These are phyloP conservation scores for Arbacia lixula DNA, from an alignment of 53 echinoderm and acorn worm genomes.

Conservation along the genomic window DNA sequence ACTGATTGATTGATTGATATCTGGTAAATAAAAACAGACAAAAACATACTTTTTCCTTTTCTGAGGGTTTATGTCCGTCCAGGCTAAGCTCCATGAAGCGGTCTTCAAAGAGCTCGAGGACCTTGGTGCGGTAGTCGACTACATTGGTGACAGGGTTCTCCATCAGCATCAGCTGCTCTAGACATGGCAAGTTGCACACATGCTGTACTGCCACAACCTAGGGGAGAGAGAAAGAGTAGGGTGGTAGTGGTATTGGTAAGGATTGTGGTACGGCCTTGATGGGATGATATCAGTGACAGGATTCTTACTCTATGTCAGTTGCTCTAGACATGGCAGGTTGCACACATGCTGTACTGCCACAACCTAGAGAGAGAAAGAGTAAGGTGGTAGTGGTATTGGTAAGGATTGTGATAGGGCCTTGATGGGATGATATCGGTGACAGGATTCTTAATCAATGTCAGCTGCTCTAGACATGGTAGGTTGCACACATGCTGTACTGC, in stretches of 20 bases:
- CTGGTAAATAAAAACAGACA: too few species aligned
- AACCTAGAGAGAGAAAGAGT: slow-evolving; percentile 69
- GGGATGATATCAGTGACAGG: slow-evolving; percentile 84
- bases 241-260: background rate
- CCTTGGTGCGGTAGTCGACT: slow-evolving; percentile 93
- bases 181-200: slow-evolving; percentile 83
- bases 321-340: slow-evolving; percentile 87
- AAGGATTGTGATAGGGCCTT: too few species aligned
- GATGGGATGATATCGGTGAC: slow-evolving; percentile 79
- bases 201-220: slow-evolving; percentile 85
- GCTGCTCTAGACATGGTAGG: slow-evolving; percentile 84
- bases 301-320: slow-evolving; percentile 69
- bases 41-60: slow-evolving; percentile 75
- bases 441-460: slow-evolving; percentile 75
- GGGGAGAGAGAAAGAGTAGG: background rate
- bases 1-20: too few species aligned
- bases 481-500: slow-evolving; percentile 82
- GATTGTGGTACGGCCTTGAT: too few species aligned
- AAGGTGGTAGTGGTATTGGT: background rate
- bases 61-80: slow-evolving; percentile 76
- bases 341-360: slow-evolving; percentile 80
- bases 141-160: slow-evolving; percentile 86
- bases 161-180: slow-evolving; percentile 71
- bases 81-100: slow-evolving; percentile 70
- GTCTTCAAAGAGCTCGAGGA: slow-evolving; percentile 85